Evolutionary conservation across 1,140 invertebrate species (phyloP), one percentile per base, ranked within the genome.

Genomic region (Trigoniulus corallinus): DNA sequence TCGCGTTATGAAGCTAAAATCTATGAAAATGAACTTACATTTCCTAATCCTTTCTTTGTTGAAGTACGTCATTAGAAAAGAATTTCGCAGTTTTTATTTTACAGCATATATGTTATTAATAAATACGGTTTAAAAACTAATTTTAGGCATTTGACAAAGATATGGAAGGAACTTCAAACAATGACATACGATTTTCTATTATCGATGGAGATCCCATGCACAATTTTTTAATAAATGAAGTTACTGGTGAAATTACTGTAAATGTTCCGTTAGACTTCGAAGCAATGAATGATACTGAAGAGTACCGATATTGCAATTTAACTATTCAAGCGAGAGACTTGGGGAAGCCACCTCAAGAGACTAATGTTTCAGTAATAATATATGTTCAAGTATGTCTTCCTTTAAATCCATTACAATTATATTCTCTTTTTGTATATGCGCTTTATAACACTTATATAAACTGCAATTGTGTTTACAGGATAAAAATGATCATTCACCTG

Each of bases 401-500:
- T n/a, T n/a, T n/a, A 34, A 7, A 34, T 15, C 29, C 15, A 34
- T 34, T 7, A 15, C 29, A 7, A 15, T 7, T 34, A 7, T 34
- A 7, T 34, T 34, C 29, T 34, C 7, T 34, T 34, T 34, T 7
- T 7, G 15, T 34, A 7, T 34, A 34, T 15, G 15, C 29, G 15
- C 15, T 34, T 34, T 15, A 15, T 15, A 34, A 34, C 15, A 7
- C 50, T 37, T 15, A 0, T 27, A 20, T 10, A 3, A 12, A 3
- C n/a, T n/a, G n/a, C n/a, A n/a, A n/a, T n/a, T n/a, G n/a, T n/a
- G n/a, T n/a, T n/a, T n/a, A n/a, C 78, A 84, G 57, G 89, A 94
- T 64, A 74, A 81, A 3, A 94, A 94, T 65, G 88, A 93, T 59
- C 78, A 88, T 68, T 68, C 75, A 0, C 89, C 89, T 0, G 65